phyloP scores from a whole-genome alignment of 2,888 invertebrate species.

The Plemyria rubiginata region DNA sequence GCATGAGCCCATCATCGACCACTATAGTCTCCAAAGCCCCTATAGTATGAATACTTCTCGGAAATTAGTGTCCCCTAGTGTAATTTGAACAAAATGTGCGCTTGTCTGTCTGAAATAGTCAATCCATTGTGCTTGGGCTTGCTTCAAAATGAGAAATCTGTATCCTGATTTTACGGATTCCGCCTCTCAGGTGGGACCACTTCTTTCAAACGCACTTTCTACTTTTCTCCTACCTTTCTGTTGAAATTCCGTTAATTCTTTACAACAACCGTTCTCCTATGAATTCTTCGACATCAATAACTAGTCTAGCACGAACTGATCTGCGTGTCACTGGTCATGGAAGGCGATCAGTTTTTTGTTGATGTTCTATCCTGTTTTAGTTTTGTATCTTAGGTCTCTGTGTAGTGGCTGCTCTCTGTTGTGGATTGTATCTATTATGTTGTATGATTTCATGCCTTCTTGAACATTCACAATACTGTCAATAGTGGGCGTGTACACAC shows the following conservation, averaged over 20 bases:
- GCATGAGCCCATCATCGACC: constrained; percentile 76
- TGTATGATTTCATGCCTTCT: constrained; percentile 84
- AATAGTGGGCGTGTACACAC: constrained; percentile 79
- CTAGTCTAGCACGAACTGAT: constrained; percentile 62
- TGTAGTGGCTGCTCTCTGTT: constrained; percentile 86
- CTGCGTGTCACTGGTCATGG: constrained; percentile 49
- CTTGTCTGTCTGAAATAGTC: constrained; percentile 69
- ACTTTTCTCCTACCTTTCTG: constrained; percentile 61
- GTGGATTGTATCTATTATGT: constrained; percentile 84
- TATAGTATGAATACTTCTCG: constrained; percentile 69
- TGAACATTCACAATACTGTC: constrained; percentile 83
- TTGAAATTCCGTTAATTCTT: constrained; percentile 59
- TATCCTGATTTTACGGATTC: constrained; percentile 60
- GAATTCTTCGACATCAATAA: constrained; percentile 52
- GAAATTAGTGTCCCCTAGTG: constrained; percentile 68
- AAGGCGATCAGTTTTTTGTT: constrained; percentile 66
- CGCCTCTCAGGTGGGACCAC: constrained; percentile 62
- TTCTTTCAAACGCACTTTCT: constrained; percentile 69
- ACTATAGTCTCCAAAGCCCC: constrained; percentile 63
- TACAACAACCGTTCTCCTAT: constrained; percentile 55
- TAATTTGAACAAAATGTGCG: constrained; percentile 67
- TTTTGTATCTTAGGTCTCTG: constrained; percentile 80
- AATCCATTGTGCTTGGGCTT: constrained; percentile 81
- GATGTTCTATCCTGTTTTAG: constrained; percentile 77
- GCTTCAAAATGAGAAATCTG: constrained; percentile 71